Evolutionary conservation across 2,888 invertebrate genomes (phyloP).

Genomic region (Agrotis segetum): DNA sequence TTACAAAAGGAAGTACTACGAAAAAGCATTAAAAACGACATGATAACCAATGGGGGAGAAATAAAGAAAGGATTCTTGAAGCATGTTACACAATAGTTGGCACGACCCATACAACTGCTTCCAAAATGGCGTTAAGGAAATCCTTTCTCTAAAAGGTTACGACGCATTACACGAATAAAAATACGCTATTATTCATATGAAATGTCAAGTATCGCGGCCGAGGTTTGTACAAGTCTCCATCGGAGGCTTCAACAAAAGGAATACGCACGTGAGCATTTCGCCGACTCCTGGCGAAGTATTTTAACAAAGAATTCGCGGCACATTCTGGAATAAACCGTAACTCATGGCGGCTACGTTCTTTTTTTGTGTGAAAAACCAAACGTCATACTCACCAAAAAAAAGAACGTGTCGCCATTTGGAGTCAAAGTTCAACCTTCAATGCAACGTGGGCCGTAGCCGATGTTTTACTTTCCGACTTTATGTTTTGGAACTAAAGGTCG

Average conservation of each 20-base stretch:
- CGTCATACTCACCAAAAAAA: constrained; percentile 70
- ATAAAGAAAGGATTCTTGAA: constrained; percentile 29
- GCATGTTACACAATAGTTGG: constrained; percentile 57
- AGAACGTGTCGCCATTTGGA: constrained; percentile 72
- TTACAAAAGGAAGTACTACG: background rate
- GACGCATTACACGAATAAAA: constrained; percentile 69
- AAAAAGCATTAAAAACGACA: constrained; percentile 6
- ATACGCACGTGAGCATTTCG: constrained; percentile 79
- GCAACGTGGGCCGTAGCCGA: constrained; percentile 64
- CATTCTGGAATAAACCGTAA: constrained; percentile 67
- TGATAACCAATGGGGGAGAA: constrained; percentile 8
- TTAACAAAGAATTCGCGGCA: constrained; percentile 68
- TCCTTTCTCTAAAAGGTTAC: constrained; percentile 70
- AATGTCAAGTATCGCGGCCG: constrained; percentile 72
- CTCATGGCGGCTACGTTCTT: constrained; percentile 52
- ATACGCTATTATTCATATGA: constrained; percentile 74
- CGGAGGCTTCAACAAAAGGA: constrained; percentile 77
- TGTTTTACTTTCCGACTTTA: constrained; percentile 65
- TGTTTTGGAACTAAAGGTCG: constrained; percentile 69
- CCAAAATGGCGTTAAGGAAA: constrained; percentile 66
- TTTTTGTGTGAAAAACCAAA: constrained; percentile 63
- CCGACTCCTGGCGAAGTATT: constrained; percentile 73
- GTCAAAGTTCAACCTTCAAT: constrained; percentile 84
- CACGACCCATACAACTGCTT: constrained; percentile 55
- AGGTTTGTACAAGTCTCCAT: constrained; percentile 70